Evolutionary conservation across 2,888 invertebrate genomes (phyloP), one percentile per base, ranked within the genome.

Genomic region (Beris chalybata): DNA sequence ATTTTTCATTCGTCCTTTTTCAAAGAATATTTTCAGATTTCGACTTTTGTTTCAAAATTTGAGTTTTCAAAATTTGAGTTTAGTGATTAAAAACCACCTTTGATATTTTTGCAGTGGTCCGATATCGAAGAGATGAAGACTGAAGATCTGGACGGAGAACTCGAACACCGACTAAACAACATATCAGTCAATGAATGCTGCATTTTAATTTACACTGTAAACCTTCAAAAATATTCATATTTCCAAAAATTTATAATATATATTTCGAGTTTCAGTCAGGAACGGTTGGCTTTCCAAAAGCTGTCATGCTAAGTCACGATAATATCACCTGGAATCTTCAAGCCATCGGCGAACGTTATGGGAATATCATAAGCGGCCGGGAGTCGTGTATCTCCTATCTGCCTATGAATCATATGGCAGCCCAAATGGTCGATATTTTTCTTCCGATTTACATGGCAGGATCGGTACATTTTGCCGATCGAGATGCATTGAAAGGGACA

Each of bases 221-320:
- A 29, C 6, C 12, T 22, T 22, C 66, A 32, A 56, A 82, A 9
- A 38, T 4, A 1, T 22, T 11, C 5, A 13, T 47, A 6, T 52
- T 22, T 52, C 1, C 52, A 52, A 15, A 11, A 13, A 15, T 47
- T 4, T 4, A 22, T 22, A 22, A 22, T 22, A 2, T 2, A 22
- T 12, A 7, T 52, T 11, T 15, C 52, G 13, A n/a, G 4, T 61
- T 83, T 53, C 79, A 92, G 91, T 93, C 93, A 1, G 94, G 94
- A 61, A 95, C 94, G 4, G 89, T 92, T 71, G 94, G 94, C 44
- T 86, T 89, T 73, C 94, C 95, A 30, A 96, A 96, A 81, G 96
- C 92, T 32, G 95, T 93, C 31, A 96, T 96, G 96, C 78, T 96
- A 70, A 90, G 88, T 68, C 96, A 96, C 78, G 96, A 96, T 81